Evolutionary conservation across 1,140 invertebrate species (phyloP), one percentile per base, ranked within the genome.

Genomic region (Triops longicaudatus): DNA sequence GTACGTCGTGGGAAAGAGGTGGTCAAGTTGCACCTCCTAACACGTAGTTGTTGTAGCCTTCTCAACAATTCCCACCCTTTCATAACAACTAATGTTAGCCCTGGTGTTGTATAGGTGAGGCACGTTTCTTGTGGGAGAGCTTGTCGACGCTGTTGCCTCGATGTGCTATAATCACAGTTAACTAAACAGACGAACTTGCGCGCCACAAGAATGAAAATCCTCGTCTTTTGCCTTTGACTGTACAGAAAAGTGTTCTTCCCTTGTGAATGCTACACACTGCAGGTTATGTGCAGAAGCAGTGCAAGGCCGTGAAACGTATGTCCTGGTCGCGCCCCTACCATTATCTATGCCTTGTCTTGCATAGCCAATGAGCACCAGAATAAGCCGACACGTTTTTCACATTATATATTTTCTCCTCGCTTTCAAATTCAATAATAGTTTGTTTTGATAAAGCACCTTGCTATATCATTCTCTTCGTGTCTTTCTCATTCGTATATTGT

Each of bases 311-410:
- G 50, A 63, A 63, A 63, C 50, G 50, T 63, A 63, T 63, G 50
- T 63, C 50, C n/a, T 63, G 50, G 50, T 63, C 50, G 50, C 50
- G 50, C 50, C 50, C 50, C 50, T 63, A 63, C 50, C 50, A 63
- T 63, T 63, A 63, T 22, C 50, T 22, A 63, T 22, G 50, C 22
- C 50, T 37, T 63, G 50, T 14, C 50, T 63, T 63, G 50, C 50
- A 63, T 63, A 63, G 50, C 50, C 50, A 63, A 63, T 63, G 50
- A 63, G 50, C 50, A 63, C 4, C 14, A 63, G 50, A 63, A 63
- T 63, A 63, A n/a, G 50, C 50, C 50, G n/a, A 63, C 50, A 63
- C 50, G 50, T 63, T 63, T 63, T 63, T 22, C 50, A 22, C n/a
- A 63, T 63, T 63, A 63, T 22, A 22, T 63, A 63, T 10, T 63